A percentile compares a stretch with the other conserved stretches of the same genome.
These are phyloP conservation scores for Salvelinus fontinalis DNA, from an alignment of 2,113 vertebrate species.

Conservation along the genomic window DNA sequence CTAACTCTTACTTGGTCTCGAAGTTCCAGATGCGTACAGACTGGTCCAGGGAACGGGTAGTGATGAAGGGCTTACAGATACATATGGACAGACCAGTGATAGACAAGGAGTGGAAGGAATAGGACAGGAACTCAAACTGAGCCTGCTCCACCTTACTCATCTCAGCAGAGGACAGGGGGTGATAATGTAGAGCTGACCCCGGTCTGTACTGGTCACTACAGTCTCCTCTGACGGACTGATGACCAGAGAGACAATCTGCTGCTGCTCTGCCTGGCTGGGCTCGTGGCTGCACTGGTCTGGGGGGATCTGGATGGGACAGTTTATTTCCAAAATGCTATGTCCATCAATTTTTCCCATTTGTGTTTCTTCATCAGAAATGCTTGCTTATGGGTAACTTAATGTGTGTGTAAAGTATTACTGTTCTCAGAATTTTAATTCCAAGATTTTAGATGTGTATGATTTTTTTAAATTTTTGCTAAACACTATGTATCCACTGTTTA, in stretches of 20 bases:
- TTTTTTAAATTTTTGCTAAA: too few relatives aligned
- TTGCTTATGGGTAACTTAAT: too few relatives aligned
- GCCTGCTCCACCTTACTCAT: conserved; percentile 62
- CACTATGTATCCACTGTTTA: too few relatives aligned
- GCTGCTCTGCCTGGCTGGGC: conserved; percentile 66
- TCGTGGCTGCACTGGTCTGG: conserved; percentile 67
- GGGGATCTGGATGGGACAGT: conserved; percentile 68
- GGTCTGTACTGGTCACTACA: conserved; percentile 69
- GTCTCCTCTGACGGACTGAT: conserved; percentile 83
- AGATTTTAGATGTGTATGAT: too few relatives aligned
- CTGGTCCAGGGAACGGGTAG: conserved; percentile 83
- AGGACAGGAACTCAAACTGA: conserved; percentile 77
- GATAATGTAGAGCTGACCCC: conserved; percentile 78
- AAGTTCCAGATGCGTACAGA: conserved; percentile 89
- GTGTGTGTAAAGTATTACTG: too few relatives aligned
- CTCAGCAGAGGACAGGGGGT: conserved; percentile 70
- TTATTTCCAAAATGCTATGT: too few relatives aligned
- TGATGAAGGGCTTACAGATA: conserved; percentile 81
- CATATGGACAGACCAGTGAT: conserved; percentile 82
- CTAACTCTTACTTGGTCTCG: conserved; percentile 75
- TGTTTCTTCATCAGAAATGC: too few relatives aligned
- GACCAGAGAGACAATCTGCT: conserved; percentile 75
- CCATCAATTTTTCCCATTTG: too few relatives aligned
- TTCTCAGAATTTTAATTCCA: too few relatives aligned
- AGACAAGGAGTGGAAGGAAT: conserved; percentile 76